phyloP scores from a whole-genome alignment of 1,140 invertebrate genomes.

The Leptinotarsa defecta region DNA sequence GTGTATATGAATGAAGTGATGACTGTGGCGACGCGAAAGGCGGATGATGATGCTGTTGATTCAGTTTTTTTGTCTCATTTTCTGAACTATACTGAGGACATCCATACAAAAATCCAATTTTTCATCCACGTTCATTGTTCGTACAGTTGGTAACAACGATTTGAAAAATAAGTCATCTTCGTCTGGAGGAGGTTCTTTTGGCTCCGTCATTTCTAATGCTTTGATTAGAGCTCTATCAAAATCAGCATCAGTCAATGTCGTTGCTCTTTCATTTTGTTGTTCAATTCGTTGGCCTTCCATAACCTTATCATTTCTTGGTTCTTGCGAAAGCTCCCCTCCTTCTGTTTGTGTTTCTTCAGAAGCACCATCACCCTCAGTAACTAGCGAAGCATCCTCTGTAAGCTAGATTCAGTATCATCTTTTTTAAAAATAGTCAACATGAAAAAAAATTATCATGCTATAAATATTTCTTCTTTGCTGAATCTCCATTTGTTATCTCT shows the following conservation, averaged over 20 bases:
- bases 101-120: conserved; percentile 9
- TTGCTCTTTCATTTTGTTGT: conserved; percentile 12
- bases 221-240: conserved; percentile 15
- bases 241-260: not conserved
- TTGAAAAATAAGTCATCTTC: conserved; percentile 16
- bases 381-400: conserved; percentile 19
- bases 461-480: conserved; percentile 13
- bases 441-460: too few relatives aligned
- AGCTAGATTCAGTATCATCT: conserved; percentile 27
- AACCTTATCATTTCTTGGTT: conserved; percentile 21
- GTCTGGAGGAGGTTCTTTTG: conserved; percentile 8
- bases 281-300: conserved; percentile 23
- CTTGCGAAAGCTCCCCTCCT: conserved; percentile 22
- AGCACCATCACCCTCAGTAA: conserved; percentile 19
- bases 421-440: too few relatives aligned
- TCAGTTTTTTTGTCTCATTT: not conserved
- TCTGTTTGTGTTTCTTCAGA: conserved; percentile 24
- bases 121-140: conserved; percentile 11
- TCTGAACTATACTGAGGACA: not conserved
- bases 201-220: not conserved
- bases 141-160: conserved; percentile 18
- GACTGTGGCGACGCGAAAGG: not conserved
- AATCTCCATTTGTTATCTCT: conserved; percentile 18
- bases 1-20: not conserved
- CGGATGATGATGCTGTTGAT: not conserved